Percentiles rank a stretch among this genome's conserved stretches.
phyloP scores from a whole-genome alignment of 1,140 invertebrate genomes.

The Anastrepha ludens region DNA sequence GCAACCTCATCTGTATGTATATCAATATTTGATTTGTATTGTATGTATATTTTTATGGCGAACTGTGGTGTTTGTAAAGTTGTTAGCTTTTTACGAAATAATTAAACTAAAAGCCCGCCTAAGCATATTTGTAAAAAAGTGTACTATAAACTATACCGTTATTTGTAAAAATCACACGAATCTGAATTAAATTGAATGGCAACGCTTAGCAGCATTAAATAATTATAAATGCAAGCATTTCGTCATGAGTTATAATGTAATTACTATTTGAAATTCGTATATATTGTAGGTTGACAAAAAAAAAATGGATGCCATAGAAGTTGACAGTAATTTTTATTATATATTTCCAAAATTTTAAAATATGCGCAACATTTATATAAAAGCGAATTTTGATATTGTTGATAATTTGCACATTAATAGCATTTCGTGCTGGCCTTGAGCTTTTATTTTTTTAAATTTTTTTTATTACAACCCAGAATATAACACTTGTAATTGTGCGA shows the following conservation, averaged over 20 bases:
- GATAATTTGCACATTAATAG: no score
- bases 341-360: no score
- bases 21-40: background rate
- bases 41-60: background rate
- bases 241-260: no score
- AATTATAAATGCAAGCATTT: no score
- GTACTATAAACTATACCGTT: slow-evolving; percentile 12
- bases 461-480: no score
- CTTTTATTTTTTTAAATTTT: no score
- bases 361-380: no score
- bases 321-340: no score
- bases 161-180: background rate
- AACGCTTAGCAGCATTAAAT: background rate
- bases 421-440: no score
- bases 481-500: no score
- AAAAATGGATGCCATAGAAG: background rate
- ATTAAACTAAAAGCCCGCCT: background rate
- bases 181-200: background rate
- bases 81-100: slow-evolving; percentile 19
- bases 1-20: background rate
- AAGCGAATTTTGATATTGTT: no score
- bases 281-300: background rate
- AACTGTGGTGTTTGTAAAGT: background rate
- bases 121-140: slow-evolving; percentile 21
- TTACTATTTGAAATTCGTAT: background rate